Evolutionary conservation across 2,888 invertebrate species (phyloP), one percentile per base, ranked within the genome.

Genomic region (Eupithecia centaureata): DNA sequence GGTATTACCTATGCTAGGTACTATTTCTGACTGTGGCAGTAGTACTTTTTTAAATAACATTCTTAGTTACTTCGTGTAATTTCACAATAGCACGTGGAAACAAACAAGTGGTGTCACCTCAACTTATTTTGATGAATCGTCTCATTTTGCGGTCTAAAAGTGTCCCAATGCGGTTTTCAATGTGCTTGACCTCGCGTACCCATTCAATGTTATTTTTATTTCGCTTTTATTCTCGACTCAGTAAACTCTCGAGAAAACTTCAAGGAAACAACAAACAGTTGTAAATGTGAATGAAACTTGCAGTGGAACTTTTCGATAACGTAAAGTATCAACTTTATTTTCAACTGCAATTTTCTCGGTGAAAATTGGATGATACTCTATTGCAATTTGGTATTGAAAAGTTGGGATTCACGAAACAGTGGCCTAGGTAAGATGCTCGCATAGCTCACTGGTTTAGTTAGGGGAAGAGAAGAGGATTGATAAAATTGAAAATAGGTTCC

Each of bases 81-180:
- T 56, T 27, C 47, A 28, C 54, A 30, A 56, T 56, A 25, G 27
- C n/a, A 57, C 57, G 32, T 32, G 32, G 5, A 57, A 57, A 33
- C 57, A 68, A 69, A 69, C 59, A 59, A 62, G 54, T 61, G 47
- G 65, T 60, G 63, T 66, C 60, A 51, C 28, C 56, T 12, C 28
- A 12, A 33, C 27, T 27, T 61, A 56, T 62, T 59, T 65, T 30
- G 28, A 65, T 66, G 27, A 57, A 47, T 51, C 27, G 47, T n/a
- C 63, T 32, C 28, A 63, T 56, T 27, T 61, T 70, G 70, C 33
- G 70, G 70, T 66, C 57, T 70, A 18, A 54, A 61, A 51, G 27
- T 18, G 57, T 65, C 54, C 65, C 65, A 7, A 51, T 51, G 69
- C 30, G 66, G 63, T 70, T 66, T 22, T 63, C 27, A 58, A 52